Base-by-base conservation (phyloP, 2,888 invertebrate species). In the Aphodius sticticus region DNA sequence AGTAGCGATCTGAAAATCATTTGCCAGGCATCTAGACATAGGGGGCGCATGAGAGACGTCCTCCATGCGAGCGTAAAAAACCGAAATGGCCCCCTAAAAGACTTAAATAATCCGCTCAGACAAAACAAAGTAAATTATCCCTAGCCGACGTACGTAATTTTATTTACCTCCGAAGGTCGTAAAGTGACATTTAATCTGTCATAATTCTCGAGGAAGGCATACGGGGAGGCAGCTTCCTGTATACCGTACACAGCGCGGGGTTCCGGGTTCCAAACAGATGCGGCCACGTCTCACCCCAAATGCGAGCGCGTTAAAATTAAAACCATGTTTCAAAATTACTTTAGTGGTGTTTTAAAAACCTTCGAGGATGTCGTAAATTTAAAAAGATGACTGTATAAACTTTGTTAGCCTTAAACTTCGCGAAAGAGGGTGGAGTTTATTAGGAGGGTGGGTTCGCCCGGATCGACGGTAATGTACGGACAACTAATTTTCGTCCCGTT, bases 281-380 rank as follows among this genome's bases (percentile, higher is more conserved):
- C n/a, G 74, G 36, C 74, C 35, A 9, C 35, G 35, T 74, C 37
- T 35, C 36, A 35, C 74, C 37, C n/a, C 74, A 35, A 37, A 37
- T 71, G 16, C 74, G 77, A 69, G 74, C 85, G 85, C 85, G 86
- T 87, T 87, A 87, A 88, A 88, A 88, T 88, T 88, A 88, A 88
- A 88, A 88, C 88, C 88, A 87, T 88, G 88, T 88, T 88, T 88
- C 87, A 87, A 88, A 88, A 88, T 88, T 88, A 88, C 88, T 87
- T 87, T 86, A 87, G 88, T 86, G 88, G 86, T 88, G 87, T 88
- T 88, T 88, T 87, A 87, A 88, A 87, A 88, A 88, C 85, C 87
- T 86, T 86, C 85, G 86, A 88, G 87, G 87, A 88, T 87, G 87
- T 87, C 87, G 87, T 88, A 88, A 89, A 89, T 88, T 88, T 87